Percentiles rank a stretch among this genome's conserved stretches.
Conservation (phyloP, 1,140 invertebrate species). For the Neelides sp. region DNA sequence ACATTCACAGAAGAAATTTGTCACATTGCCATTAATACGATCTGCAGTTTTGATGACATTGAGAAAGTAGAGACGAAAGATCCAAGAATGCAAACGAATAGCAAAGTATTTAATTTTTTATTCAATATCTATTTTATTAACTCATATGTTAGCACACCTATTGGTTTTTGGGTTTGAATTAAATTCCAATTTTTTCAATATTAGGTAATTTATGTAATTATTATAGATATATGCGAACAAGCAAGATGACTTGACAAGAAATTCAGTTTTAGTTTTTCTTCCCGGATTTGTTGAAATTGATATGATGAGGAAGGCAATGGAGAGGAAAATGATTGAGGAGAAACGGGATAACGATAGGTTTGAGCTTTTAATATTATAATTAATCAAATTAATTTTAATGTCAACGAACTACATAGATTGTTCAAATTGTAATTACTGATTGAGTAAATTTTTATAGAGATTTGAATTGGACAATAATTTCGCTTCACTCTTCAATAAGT, state of each 20-base stretch:
- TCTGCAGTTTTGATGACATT: slow-evolving; percentile 12
- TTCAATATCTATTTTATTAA: too few relatives aligned
- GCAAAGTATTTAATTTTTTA: too few relatives aligned
- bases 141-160: not conserved
- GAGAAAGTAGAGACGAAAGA: not conserved
- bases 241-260: too few relatives aligned
- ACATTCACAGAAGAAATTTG: slow-evolving; percentile 12
- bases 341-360: not conserved
- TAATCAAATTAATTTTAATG: not conserved
- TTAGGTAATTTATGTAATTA: not conserved
- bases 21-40: slow-evolving; percentile 9
- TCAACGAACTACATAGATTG: not conserved
- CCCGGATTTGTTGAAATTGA: slow-evolving; percentile 76
- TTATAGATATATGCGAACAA: too few relatives aligned
- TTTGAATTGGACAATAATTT: slow-evolving; percentile 42
- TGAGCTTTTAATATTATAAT: not conserved
- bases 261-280: slow-evolving; percentile 73
- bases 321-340: not conserved
- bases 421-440: slow-evolving; percentile 4
- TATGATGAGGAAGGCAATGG: slow-evolving; percentile 35
- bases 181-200: not conserved
- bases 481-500: slow-evolving; percentile 57
- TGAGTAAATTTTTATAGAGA: slow-evolving; percentile 5
- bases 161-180: slow-evolving; percentile 6
- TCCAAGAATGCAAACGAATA: too few relatives aligned